Evolutionary conservation across 2,888 invertebrate species (phyloP).

Genomic region (Caenorhabditis sulstoni): DNA sequence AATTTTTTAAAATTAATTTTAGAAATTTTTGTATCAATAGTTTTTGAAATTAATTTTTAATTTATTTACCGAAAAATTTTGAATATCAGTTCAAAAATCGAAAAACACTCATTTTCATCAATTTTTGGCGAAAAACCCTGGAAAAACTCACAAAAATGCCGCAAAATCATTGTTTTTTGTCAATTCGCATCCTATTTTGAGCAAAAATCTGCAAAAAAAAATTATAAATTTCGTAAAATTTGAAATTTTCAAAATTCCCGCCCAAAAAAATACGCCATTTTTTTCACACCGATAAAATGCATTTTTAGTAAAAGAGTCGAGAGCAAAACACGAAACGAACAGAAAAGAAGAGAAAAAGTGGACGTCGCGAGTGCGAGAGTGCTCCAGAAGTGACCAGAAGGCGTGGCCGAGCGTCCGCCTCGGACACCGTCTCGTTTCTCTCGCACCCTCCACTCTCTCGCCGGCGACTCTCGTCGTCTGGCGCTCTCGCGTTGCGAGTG

Average conservation of each 20-base stretch:
- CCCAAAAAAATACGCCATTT: neutral
- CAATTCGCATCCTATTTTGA: constrained; percentile 33
- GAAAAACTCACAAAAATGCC: constrained; percentile 38
- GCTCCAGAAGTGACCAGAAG: constrained; percentile 42
- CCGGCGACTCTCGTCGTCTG: constrained; percentile 17
- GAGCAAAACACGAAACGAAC: neutral
- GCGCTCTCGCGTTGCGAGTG: constrained; percentile 24
- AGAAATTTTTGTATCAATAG: neutral
- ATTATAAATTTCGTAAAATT: constrained; percentile 4
- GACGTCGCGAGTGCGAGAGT: constrained; percentile 3
- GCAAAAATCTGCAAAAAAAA: constrained; percentile 7
- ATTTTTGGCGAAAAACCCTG: neutral
- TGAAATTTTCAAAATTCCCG: neutral
- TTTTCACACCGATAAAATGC: neutral
- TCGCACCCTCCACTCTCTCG: constrained; percentile 24
- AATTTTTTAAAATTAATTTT: neutral
- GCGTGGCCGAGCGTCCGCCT: constrained; percentile 6
- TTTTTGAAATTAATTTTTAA: constrained; percentile 6
- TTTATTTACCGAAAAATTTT: neutral
- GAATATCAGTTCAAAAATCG: neutral
- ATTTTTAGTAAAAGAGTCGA: too few species aligned
- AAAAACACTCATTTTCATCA: neutral
- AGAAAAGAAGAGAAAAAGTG: neutral
- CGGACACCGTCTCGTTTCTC: constrained; percentile 43
- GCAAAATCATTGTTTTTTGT: constrained; percentile 36